A percentile compares a stretch with the other conserved stretches of the same genome.
Conservation (phyloP, 2,797 vertebrate genomes). For the Champsocephalus esox region DNA sequence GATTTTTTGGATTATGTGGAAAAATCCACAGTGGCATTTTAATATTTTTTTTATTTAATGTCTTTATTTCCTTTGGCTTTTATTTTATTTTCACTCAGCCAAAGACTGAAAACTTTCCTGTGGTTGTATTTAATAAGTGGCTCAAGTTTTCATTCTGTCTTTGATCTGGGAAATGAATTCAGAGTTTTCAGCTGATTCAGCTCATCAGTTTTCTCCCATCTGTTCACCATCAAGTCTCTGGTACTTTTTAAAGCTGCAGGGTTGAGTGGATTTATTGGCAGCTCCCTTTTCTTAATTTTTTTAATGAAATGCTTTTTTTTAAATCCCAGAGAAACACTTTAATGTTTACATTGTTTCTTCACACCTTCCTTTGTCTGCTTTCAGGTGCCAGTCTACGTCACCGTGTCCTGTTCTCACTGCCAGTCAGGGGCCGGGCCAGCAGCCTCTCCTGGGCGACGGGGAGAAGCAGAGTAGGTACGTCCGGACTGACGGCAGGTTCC, state of each 20-base stretch:
- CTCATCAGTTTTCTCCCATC: slow-evolving; percentile 45
- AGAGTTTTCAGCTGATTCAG: slow-evolving; percentile 59
- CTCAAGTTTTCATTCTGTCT: slow-evolving; percentile 68
- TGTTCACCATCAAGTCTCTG: slow-evolving; percentile 55
- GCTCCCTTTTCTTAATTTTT: slow-evolving; percentile 29
- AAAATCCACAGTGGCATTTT: slow-evolving; percentile 77
- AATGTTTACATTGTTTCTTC: slow-evolving; percentile 15
- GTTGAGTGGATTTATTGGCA: slow-evolving; percentile 45
- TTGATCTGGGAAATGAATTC: slow-evolving; percentile 69
- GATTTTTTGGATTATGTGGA: slow-evolving; percentile 75
- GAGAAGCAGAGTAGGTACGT: slow-evolving; percentile 85
- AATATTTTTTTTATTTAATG: slow-evolving; percentile 42
- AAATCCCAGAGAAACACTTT: slow-evolving; percentile 7
- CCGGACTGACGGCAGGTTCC: slow-evolving; percentile 84
- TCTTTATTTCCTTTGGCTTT: slow-evolving; percentile 79
- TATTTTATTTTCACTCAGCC: slow-evolving; percentile 65
- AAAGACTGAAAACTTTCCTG: slow-evolving; percentile 80
- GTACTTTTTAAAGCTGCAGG: slow-evolving; percentile 41
- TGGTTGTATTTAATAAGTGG: slow-evolving; percentile 69
- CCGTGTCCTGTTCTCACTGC: slow-evolving; percentile 88
- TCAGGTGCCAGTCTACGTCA: slow-evolving; percentile 93
- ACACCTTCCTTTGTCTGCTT: slow-evolving; percentile 58
- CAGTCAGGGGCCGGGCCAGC: slow-evolving; percentile 85
- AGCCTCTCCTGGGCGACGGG: slow-evolving; percentile 87
- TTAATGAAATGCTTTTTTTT: slow-evolving; percentile 31